These are phyloP conservation scores for Syngnathus acus DNA, from an alignment of 2,797 vertebrate species.

Conservation along the genomic window DNA sequence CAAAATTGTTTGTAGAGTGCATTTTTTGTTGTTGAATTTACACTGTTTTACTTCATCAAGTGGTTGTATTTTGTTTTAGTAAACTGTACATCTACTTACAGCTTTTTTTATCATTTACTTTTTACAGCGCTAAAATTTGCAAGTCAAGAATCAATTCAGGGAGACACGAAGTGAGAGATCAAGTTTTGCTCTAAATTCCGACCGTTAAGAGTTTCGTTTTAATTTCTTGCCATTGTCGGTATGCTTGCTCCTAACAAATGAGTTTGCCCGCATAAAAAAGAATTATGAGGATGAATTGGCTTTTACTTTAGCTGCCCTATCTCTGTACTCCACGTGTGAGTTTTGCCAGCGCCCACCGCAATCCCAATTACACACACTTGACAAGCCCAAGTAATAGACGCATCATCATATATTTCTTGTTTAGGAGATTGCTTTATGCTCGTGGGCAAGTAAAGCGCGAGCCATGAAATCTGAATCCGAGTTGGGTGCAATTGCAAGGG, in stretches of 20 bases:
- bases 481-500: not conserved
- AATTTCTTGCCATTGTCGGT: not conserved
- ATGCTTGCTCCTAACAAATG: not conserved
- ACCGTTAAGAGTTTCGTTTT: not conserved
- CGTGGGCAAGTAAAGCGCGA: not conserved
- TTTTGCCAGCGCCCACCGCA: not conserved
- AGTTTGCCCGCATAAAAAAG: not conserved
- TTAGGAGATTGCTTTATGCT: conserved; percentile 3
- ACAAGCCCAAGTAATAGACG: not conserved
- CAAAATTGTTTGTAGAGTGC: no score
- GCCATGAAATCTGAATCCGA: not conserved
- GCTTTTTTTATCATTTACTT: no score
- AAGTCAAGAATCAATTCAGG: no score
- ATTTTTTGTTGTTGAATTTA: no score
- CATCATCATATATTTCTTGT: not conserved
- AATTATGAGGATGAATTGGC: not conserved
- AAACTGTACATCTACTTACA: no score
- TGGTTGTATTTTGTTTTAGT: no score
- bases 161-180: no score
- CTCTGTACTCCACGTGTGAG: not conserved
- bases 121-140: no score
- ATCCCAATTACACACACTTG: not conserved
- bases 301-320: not conserved
- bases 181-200: not conserved
- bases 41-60: no score